Conservation (phyloP, 2,888 invertebrate genomes). For the Tenodera sinensis region DNA sequence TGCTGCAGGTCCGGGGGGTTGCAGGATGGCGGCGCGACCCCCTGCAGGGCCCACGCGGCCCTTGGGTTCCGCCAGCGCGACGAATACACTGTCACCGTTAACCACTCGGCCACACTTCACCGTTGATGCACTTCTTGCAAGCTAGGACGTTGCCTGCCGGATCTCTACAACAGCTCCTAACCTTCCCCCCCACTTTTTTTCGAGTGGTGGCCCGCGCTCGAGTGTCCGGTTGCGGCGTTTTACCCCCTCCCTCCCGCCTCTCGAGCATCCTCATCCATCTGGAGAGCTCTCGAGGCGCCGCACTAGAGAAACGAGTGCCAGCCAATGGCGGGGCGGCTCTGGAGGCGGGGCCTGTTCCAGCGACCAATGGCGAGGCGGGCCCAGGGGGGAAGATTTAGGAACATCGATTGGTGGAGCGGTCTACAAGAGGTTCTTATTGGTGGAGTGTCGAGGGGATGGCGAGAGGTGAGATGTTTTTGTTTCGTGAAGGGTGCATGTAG, state of each 20-base stretch:
- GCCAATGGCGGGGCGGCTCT: conserved; percentile 1
- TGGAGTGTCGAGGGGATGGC: not conserved
- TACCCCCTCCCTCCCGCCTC: not conserved
- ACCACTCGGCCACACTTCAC: not conserved
- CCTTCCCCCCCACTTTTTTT: not conserved
- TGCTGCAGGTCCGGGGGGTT: conserved; percentile 41
- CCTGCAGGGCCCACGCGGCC: conserved; percentile 10
- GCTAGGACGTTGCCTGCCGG: not conserved
- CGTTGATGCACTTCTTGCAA: not conserved
- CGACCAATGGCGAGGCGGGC: not conserved
- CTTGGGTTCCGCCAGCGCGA: conserved; percentile 5
- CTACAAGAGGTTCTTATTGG: not conserved
- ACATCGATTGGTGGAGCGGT: not conserved
- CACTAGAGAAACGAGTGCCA: not conserved
- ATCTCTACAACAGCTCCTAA: not conserved
- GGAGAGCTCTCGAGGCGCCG: not conserved
- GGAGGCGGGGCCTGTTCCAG: not conserved
- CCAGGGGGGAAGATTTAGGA: not conserved
- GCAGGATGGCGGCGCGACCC: conserved; percentile 5
- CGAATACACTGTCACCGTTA: not conserved
- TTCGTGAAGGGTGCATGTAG: not conserved
- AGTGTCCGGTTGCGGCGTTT: not conserved
- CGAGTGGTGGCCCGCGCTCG: not conserved
- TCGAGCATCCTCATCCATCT: conserved; percentile 14
- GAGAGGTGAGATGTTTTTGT: not conserved